Evolutionary conservation across 2,113 vertebrate species (phyloP).

Genomic region (Terrapene triunguis): DNA sequence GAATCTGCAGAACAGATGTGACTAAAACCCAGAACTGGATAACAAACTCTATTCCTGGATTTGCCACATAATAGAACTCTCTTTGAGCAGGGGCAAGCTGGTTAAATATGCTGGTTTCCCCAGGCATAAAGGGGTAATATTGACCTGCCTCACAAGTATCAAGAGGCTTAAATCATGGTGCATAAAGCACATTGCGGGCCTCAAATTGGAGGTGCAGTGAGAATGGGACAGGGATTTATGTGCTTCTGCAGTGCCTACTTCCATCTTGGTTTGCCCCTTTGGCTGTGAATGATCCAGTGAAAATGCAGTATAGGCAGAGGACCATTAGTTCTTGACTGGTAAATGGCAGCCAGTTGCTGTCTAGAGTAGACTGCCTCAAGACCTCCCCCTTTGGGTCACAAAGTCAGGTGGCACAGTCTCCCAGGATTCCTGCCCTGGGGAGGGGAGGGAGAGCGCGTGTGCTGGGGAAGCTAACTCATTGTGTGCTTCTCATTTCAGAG

Average conservation of each 20-base stretch:
- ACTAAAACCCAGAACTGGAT: neutral
- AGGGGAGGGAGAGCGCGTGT: rapidly evolving
- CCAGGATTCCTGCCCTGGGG: rapidly evolving
- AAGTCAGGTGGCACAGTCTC: rapidly evolving
- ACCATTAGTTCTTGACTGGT: neutral
- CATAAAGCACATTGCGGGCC: neutral
- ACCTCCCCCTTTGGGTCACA: neutral
- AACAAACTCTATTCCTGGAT: neutral
- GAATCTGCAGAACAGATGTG: neutral
- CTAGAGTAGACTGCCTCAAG: neutral
- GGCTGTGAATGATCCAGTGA: neutral
- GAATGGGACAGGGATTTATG: neutral
- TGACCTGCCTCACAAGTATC: neutral
- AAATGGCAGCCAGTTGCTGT: neutral
- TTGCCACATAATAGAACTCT: neutral
- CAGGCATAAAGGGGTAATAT: neutral
- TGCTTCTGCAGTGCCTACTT: neutral
- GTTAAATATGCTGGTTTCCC: neutral
- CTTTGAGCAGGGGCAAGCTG: neutral
- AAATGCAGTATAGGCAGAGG: neutral
- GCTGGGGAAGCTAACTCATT: neutral
- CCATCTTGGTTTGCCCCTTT: neutral
- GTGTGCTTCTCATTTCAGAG: conserved; percentile 77
- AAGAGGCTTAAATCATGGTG: neutral
- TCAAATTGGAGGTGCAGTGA: neutral